Percentiles rank a stretch among this genome's conserved stretches.
phyloP scores from a whole-genome alignment of 2,113 vertebrate genomes.

The Nicator chloris region DNA sequence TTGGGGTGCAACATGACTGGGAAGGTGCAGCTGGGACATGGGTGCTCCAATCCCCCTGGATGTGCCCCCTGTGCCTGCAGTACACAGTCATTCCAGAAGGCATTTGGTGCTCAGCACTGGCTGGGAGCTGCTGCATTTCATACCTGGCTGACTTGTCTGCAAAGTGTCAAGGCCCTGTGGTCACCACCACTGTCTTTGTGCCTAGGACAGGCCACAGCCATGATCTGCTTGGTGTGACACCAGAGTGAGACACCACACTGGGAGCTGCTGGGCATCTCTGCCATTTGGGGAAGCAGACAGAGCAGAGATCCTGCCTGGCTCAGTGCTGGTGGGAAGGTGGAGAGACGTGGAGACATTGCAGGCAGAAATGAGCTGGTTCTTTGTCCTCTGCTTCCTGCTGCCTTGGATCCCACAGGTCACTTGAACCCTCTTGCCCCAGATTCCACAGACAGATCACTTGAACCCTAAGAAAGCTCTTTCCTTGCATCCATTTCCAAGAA shows the following conservation, averaged over 20 bases:
- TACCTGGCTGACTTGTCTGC: background rate
- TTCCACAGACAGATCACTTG: background rate
- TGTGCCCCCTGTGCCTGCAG: background rate
- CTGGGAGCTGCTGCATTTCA: background rate
- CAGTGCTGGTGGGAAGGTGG: background rate
- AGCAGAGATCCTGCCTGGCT: background rate
- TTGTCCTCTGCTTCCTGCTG: background rate
- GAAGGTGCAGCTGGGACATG: background rate
- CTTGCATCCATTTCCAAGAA: background rate
- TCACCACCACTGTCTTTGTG: background rate
- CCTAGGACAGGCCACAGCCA: background rate
- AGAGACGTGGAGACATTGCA: background rate
- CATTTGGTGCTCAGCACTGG: background rate
- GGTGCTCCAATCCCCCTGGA: accelerated
- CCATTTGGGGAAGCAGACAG: background rate
- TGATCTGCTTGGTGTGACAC: too few species aligned
- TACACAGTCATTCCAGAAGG: background rate
- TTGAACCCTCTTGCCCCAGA: background rate
- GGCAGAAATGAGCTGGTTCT: background rate
- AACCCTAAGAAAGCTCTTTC: background rate
- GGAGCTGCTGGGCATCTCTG: background rate
- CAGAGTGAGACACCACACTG: background rate
- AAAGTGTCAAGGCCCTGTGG: background rate
- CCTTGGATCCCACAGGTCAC: background rate
- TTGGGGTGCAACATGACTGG: background rate